Evolutionary conservation across 1,140 invertebrate genomes (phyloP), one percentile per base, ranked within the genome.

Genomic region (Drosophila paulistorum): DNA sequence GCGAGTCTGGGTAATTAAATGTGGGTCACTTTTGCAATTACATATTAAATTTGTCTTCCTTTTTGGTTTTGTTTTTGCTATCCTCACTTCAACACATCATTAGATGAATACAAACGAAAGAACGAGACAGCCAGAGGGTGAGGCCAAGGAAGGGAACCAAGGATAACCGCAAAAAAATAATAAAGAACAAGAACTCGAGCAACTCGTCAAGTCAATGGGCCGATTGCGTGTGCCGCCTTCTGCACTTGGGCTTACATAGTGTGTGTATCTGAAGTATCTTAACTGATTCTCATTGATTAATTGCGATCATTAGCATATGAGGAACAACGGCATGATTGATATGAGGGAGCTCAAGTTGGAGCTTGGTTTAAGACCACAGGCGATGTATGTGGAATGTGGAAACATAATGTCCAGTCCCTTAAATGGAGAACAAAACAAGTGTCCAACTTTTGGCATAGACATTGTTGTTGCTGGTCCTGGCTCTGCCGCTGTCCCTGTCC

Each of bases 221-320:
- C 74, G 66, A 78, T 87, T 84, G 84, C 84, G 84, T 87, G 84
- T 58, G 60, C 65, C 74, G 57, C 65, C 74, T 41, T 39, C 33
- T 20, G 26, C 73, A 68, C 35, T 54, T 65, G 64, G 63, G 45
- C 51, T 10, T 35, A 41, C 62, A 17, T 17, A 60, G 48, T 75
- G 58, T 30, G 3, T 11, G 37, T 39, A n/a, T 37, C 35, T 37
- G 35, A 60, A 30, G 35, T 54, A 63, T 81, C 71, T 78, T 87
- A 89, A 87, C 80, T 84, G 84, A 87, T 90, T 84, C 77, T 58
- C 77, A 87, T 87, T 87, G 84, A 87, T 87, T 87, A 87, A 87
- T 87, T 87, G 84, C 84, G 74, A 84, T 87, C 80, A 89, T 87
- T 87, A 87, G 84, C 84, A 87, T 87, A 87, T 77, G 74, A 64